Conservation (phyloP, 2,113 vertebrate genomes). For the Bujurquina vittata region DNA sequence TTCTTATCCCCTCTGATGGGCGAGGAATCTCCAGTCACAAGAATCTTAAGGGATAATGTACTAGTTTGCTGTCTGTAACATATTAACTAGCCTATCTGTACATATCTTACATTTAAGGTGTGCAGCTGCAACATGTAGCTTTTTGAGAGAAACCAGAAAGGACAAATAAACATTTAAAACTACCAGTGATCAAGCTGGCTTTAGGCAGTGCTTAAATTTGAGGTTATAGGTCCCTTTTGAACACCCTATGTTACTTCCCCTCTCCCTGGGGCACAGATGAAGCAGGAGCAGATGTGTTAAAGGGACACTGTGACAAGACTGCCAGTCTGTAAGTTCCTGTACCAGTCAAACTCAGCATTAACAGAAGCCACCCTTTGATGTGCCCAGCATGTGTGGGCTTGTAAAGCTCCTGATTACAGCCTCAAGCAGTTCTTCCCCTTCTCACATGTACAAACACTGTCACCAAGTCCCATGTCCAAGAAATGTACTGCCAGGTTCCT, state of each 20-base stretch:
- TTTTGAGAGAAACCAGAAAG: constrained; percentile 10
- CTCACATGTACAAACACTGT: neutral
- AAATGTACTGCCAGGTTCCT: neutral
- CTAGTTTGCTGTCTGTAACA: neutral
- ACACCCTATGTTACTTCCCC: constrained; percentile 72
- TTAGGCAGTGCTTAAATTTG: constrained; percentile 50
- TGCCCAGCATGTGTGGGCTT: constrained; percentile 24
- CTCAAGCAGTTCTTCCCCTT: neutral
- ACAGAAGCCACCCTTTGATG: constrained; percentile 57
- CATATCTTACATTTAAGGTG: neutral
- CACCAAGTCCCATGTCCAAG: neutral
- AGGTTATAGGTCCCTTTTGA: constrained; percentile 67
- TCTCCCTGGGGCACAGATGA: constrained; percentile 58
- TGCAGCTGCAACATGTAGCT: neutral
- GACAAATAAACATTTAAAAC: constrained; percentile 12
- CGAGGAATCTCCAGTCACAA: fast-evolving
- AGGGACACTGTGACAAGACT: constrained; percentile 70
- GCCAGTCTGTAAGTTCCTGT: constrained; percentile 52
- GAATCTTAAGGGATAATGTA: neutral
- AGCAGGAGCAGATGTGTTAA: constrained; percentile 73
- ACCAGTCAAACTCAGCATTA: constrained; percentile 31
- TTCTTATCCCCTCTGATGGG: neutral
- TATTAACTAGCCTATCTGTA: neutral
- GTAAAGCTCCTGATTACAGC: constrained; percentile 5
- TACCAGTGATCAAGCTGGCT: constrained; percentile 16